phyloP scores from a whole-genome alignment of 2,797 vertebrate species.

The Xerus rutilus region DNA sequence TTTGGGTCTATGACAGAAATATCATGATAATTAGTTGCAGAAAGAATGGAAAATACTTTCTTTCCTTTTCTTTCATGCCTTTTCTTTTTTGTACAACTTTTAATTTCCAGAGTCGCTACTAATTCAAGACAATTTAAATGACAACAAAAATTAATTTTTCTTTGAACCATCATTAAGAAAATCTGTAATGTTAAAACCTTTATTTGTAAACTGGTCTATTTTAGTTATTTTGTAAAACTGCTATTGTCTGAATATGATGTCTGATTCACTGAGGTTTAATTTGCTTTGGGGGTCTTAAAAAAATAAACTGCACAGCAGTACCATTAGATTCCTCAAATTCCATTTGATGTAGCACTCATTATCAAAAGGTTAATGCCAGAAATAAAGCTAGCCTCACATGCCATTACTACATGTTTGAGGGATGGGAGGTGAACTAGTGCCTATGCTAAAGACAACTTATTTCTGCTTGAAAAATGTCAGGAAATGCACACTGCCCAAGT shows the following conservation, averaged over 20 bases:
- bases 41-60: background rate
- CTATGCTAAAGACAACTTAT: slow-evolving; percentile 44
- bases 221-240: slow-evolving; percentile 70
- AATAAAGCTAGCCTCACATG: slow-evolving; percentile 61
- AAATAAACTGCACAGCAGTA: slow-evolving; percentile 75
- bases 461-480: slow-evolving; percentile 52
- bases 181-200: slow-evolving; percentile 40
- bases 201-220: slow-evolving; percentile 59
- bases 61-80: slow-evolving; percentile 7
- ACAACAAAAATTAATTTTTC: slow-evolving; percentile 27
- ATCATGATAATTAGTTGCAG: slow-evolving; percentile 34
- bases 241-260: slow-evolving; percentile 70
- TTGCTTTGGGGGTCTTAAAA: slow-evolving; percentile 75
- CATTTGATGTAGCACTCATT: slow-evolving; percentile 74
- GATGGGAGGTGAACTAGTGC: slow-evolving; percentile 18
- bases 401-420: slow-evolving; percentile 55
- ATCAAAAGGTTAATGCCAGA: slow-evolving; percentile 81
- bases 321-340: slow-evolving; percentile 78
- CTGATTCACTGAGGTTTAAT: slow-evolving; percentile 76
- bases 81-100: background rate
- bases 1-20: slow-evolving; percentile 39
- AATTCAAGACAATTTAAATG: slow-evolving; percentile 41
- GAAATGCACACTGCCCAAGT: background rate
- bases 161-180: slow-evolving; percentile 24
- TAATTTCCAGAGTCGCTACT: slow-evolving; percentile 1